These are phyloP conservation scores for Corythoichthys haematopterus DNA, from an alignment of 2,113 vertebrate species.

Conservation along the genomic window DNA sequence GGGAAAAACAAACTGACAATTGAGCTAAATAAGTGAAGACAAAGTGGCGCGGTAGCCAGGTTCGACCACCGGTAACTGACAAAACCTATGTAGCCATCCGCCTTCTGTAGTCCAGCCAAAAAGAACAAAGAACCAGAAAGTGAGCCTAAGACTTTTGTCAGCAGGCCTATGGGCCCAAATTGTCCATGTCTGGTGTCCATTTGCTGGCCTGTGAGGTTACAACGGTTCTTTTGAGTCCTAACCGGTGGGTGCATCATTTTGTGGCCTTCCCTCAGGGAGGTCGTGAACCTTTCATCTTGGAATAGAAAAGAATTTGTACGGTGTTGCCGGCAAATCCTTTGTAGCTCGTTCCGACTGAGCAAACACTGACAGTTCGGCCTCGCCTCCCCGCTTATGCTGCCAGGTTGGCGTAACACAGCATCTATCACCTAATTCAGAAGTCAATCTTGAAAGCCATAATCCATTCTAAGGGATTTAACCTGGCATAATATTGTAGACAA, in stretches of 20 bases:
- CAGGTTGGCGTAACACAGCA: background rate
- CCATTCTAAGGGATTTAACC: background rate
- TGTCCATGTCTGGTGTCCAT: background rate
- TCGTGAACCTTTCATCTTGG: background rate
- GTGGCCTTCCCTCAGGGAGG: background rate
- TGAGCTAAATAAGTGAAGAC: background rate
- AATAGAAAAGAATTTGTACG: background rate
- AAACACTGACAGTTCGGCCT: conserved; percentile 1
- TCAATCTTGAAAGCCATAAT: background rate
- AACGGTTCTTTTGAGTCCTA: background rate
- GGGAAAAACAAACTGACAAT: background rate
- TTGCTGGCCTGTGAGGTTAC: background rate
- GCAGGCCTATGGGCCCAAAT: background rate
- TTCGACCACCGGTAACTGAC: background rate
- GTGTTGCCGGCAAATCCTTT: background rate
- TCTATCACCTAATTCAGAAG: conserved; percentile 1
- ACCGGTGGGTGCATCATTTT: background rate
- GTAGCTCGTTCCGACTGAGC: background rate
- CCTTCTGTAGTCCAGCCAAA: background rate
- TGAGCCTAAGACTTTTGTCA: background rate
- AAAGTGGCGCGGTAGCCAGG: background rate
- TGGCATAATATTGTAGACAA: background rate
- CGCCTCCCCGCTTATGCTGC: background rate
- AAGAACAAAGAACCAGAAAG: background rate
- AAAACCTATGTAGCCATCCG: background rate